These are phyloP conservation scores for Acanthisitta chloris DNA, from an alignment of 2,113 vertebrate species.

Conservation along the genomic window DNA sequence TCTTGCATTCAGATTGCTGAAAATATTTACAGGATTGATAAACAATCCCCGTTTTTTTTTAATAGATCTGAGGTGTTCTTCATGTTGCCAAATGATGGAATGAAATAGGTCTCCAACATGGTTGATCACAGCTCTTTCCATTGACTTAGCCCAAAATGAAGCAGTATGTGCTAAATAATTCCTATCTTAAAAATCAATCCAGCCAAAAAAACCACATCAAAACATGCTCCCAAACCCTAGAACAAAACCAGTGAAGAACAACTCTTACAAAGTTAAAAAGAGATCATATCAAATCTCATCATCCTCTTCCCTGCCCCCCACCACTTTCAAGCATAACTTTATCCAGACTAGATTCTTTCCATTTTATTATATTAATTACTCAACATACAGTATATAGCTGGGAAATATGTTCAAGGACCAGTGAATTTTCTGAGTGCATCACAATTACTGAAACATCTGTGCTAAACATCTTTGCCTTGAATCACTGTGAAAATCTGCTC, in stretches of 20 bases:
- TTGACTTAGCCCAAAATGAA: not conserved
- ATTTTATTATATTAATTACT: not conserved
- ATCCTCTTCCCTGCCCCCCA: not conserved
- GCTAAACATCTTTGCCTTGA: not conserved
- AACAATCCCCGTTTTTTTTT: not conserved
- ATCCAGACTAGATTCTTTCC: not conserved
- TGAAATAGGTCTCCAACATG: not conserved
- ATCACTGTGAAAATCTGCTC: not conserved
- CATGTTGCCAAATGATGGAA: not conserved
- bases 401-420: not conserved
- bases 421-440: not conserved
- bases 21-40: not conserved
- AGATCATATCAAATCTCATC: not conserved
- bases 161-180: not conserved
- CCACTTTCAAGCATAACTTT: not conserved
- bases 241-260: not conserved
- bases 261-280: not conserved
- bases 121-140: not conserved
- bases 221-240: not conserved
- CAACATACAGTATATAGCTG: not conserved
- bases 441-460: constrained; percentile 36
- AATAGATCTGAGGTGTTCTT: not conserved
- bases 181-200: not conserved
- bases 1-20: not conserved
- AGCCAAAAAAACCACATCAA: not conserved